Percentiles rank a stretch among this genome's conserved stretches.
Evolutionary conservation across 2,797 vertebrate genomes (phyloP).

Genomic region (Aphelocoma californica): DNA sequence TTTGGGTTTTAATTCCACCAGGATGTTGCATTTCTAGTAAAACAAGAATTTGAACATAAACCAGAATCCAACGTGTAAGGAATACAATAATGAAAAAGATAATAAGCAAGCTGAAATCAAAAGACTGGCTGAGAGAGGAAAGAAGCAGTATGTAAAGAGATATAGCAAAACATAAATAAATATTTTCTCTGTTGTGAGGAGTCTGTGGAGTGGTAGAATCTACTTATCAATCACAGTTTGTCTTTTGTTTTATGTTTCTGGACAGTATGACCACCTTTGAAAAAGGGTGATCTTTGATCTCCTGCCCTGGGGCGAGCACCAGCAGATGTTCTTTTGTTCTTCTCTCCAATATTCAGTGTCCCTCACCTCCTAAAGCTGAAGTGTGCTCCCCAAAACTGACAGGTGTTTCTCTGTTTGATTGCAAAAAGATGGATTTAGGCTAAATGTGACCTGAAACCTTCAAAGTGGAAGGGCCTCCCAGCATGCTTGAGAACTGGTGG

Average conservation of each 20-base stretch:
- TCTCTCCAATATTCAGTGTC: background rate
- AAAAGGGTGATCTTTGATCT: conserved; percentile 46
- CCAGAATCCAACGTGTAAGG: conserved; percentile 37
- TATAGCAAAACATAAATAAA: conserved; percentile 8
- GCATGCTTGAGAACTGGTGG: background rate
- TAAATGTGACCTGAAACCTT: conserved; percentile 50
- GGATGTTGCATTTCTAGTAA: conserved; percentile 61
- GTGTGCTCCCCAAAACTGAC: conserved; percentile 5
- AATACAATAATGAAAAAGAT: conserved; percentile 47
- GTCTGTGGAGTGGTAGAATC: background rate
- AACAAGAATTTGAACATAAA: conserved; percentile 60
- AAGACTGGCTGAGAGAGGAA: background rate
- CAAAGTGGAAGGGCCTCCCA: conserved; percentile 31
- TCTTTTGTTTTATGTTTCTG: conserved; percentile 18
- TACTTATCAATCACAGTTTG: conserved; percentile 12
- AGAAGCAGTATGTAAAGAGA: background rate
- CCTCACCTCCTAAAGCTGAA: background rate
- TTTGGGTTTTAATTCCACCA: conserved; percentile 63
- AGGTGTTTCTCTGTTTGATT: conserved; percentile 46
- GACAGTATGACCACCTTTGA: conserved; percentile 30
- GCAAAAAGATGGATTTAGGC: conserved; percentile 37
- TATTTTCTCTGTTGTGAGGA: background rate
- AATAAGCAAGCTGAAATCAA: conserved; percentile 53
- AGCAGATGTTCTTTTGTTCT: conserved; percentile 58
- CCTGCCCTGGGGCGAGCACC: background rate